Evolutionary conservation across 2,797 vertebrate genomes (phyloP).

Genomic region (Champsocephalus esox): DNA sequence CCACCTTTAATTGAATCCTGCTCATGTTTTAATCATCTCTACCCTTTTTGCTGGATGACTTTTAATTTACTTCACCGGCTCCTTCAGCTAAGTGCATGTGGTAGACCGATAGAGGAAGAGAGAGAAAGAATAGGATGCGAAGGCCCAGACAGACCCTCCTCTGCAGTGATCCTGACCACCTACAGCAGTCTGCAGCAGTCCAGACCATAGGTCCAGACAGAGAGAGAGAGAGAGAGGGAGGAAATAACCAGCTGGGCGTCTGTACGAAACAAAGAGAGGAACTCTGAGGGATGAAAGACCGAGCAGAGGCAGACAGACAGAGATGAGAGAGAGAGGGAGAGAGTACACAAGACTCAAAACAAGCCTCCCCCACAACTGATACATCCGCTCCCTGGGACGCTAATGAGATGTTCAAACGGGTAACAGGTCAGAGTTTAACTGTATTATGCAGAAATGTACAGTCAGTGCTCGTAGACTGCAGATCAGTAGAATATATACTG

Average conservation of each 20-base stretch:
- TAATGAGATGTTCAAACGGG: constrained; percentile 46
- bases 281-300: constrained; percentile 48
- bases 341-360: constrained; percentile 26
- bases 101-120: background rate
- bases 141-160: constrained; percentile 57
- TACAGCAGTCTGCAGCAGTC: constrained; percentile 59
- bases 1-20: background rate
- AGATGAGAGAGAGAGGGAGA: constrained; percentile 30
- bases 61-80: constrained; percentile 4
- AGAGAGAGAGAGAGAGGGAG: constrained; percentile 7
- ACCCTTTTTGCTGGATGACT: background rate
- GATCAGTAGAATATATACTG: too few species aligned
- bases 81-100: constrained; percentile 2
- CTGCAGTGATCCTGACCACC: constrained; percentile 53
- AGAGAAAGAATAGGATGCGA: constrained; percentile 35
- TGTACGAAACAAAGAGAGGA: constrained; percentile 46
- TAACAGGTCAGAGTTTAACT: constrained; percentile 36
- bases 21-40: constrained; percentile 6
- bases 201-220: constrained; percentile 15
- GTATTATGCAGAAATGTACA: constrained; percentile 42
- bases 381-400: background rate
- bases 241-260: constrained; percentile 39
- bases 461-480: background rate
- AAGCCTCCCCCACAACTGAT: background rate
- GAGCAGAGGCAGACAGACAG: constrained; percentile 30